Base-by-base conservation (phyloP, 2,113 vertebrate genomes). In the Pholis gunnellus region DNA sequence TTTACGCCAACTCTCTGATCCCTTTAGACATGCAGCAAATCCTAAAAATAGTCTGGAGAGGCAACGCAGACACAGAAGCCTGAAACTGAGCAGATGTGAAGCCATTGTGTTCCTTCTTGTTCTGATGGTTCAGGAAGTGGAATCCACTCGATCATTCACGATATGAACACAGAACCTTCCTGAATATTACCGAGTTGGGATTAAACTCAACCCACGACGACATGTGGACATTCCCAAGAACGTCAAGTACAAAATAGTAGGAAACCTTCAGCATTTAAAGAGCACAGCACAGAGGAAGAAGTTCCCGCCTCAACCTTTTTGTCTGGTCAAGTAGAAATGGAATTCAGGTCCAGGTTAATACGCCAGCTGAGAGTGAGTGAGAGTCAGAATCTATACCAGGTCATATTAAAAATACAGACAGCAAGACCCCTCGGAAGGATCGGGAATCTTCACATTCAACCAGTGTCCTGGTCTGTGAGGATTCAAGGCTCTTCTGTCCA, bases 161-260 rank as follows among this genome's bases (percentile, higher is more conserved):
- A 79, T 38, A 81, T 54, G 38, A 79, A 82, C 80, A 83, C 27
- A 67, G 69, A 78, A 65, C 48, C 84, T 75, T 86, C 69, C 72
- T 72, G 57, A 87, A 83, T 63, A 64, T 83, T 48, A 2, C 44
- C 4, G 29, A 73, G 70, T 31, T 72, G 66, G 76, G 67, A 87
- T 83, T 82, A 10, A 84, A 72, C 78, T 67, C 60, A 83, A 82
- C 86, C 67, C 57, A 14, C 15, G 11, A 14, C 15, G 11, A 27
- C 48, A 56, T 78, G 61, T 71, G 31, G 57, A 85, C 59, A 64
- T 27, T 27, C 38, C 36, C 70, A 46, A 84, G 81, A 86, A 73
- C 72, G 61, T 90, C 54, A 59, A 89, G 85, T 93, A 94, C 29
- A 93, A 94, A 93, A 91, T 36, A 50, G 90, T 93, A 94, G 79